Evolutionary conservation across 2,113 vertebrate genomes (phyloP).

Genomic region (Reinhardtius hippoglossoides): DNA sequence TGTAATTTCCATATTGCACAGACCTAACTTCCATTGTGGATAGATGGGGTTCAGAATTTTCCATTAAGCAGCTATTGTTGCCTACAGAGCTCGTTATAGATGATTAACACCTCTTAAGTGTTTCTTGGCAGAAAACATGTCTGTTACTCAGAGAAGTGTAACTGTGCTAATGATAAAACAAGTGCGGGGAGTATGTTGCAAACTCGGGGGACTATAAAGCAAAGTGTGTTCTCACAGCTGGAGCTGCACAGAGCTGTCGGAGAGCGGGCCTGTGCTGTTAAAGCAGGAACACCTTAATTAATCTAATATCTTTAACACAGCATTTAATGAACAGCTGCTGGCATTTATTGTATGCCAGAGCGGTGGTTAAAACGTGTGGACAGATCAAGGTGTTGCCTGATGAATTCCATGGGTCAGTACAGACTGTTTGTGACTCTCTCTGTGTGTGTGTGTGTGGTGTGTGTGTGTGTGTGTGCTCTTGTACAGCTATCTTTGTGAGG

Average conservation of each 20-base stretch:
- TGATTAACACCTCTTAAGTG: conserved; percentile 34
- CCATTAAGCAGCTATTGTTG: conserved; percentile 38
- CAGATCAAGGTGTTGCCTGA: conserved; percentile 64
- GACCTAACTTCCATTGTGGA: not conserved
- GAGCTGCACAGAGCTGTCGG: conserved; percentile 17
- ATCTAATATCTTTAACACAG: conserved; percentile 70
- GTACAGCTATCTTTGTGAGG: no score
- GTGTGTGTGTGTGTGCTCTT: not conserved
- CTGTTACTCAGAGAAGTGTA: conserved; percentile 39
- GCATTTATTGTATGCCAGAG: conserved; percentile 46
- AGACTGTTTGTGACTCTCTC: not conserved
- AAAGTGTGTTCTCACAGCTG: conserved; percentile 45
- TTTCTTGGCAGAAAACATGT: conserved; percentile 30
- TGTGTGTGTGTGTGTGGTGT: conserved; percentile 4
- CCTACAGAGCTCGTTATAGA: conserved; percentile 15
- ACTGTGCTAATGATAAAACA: conserved; percentile 9
- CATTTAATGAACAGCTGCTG: conserved; percentile 72
- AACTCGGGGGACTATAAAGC: conserved; percentile 53
- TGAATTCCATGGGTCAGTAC: conserved; percentile 38
- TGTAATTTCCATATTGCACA: not conserved
- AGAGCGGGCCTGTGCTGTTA: conserved; percentile 18
- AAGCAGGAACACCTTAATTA: conserved; percentile 63
- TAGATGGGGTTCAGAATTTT: conserved; percentile 9
- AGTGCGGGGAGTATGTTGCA: not conserved
- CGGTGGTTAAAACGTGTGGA: conserved; percentile 56